A percentile compares a stretch with the other conserved stretches of the same genome.
Evolutionary conservation across 2,888 invertebrate species (phyloP).

Genomic region (Aleiodes alternator): DNA sequence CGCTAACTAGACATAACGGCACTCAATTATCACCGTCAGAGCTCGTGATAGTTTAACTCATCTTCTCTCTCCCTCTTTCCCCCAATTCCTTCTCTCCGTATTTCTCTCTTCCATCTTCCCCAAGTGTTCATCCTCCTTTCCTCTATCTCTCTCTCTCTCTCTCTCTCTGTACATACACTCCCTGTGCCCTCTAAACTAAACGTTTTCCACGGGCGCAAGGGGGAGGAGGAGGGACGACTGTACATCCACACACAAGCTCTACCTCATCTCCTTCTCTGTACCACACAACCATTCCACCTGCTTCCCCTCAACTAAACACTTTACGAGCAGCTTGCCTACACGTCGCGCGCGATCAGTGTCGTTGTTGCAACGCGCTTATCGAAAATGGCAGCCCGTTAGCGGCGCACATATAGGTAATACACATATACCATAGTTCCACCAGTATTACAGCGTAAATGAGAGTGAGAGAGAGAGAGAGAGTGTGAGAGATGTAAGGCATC

Average conservation of each 20-base stretch:
- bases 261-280: slow-evolving; percentile 36
- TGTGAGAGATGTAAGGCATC: slow-evolving; percentile 45
- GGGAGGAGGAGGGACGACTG: slow-evolving; percentile 53
- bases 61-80: slow-evolving; percentile 50
- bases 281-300: slow-evolving; percentile 61
- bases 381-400: slow-evolving; percentile 74
- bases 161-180: neutral
- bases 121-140: slow-evolving; percentile 37
- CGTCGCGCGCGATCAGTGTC: slow-evolving; percentile 74
- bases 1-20: slow-evolving; percentile 75
- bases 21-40: slow-evolving; percentile 75
- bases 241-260: slow-evolving; percentile 16
- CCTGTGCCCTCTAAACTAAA: slow-evolving; percentile 34
- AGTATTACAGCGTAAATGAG: neutral
- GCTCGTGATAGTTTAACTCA: slow-evolving; percentile 73
- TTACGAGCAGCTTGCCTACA: slow-evolving; percentile 74
- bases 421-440: slow-evolving; percentile 46
- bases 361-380: slow-evolving; percentile 71
- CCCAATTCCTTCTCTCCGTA: slow-evolving; percentile 29
- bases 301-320: slow-evolving; percentile 74
- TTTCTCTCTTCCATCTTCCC: slow-evolving; percentile 33
- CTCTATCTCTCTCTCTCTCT: slow-evolving; percentile 38
- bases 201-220: slow-evolving; percentile 57
- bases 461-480: neutral
- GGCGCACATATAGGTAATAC: slow-evolving; percentile 59